Conservation (phyloP, 2,113 vertebrate species). For the Periophthalmodon schlosseri region DNA sequence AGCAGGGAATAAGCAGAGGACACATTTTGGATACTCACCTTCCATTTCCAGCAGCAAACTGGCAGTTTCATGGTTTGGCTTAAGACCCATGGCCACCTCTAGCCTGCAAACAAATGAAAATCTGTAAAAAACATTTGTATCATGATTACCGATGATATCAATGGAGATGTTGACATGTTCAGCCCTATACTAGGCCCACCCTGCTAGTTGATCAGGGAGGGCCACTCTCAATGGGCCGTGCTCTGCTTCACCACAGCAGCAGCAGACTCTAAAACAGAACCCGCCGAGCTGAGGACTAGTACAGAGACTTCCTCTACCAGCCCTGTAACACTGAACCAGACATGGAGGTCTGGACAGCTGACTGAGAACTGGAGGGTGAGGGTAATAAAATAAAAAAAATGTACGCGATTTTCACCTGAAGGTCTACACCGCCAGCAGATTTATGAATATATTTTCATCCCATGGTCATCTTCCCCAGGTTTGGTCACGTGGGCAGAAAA, state of each 20-base stretch:
- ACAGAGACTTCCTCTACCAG: constrained; percentile 72
- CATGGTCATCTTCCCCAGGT: too few relatives aligned
- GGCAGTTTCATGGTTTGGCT: too few relatives aligned
- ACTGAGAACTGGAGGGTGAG: constrained; percentile 66
- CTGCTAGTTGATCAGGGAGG: constrained; percentile 34
- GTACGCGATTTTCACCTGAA: neutral
- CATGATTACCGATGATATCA: too few relatives aligned
- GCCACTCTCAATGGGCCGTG: constrained; percentile 72
- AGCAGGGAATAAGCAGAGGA: neutral
- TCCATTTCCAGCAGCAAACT: neutral
- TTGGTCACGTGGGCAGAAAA: neutral
- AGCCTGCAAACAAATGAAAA: neutral
- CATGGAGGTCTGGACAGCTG: constrained; percentile 69
- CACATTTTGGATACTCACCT: neutral
- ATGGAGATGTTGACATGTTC: constrained; percentile 39
- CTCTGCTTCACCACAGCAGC: constrained; percentile 39
- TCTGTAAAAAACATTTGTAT: neutral
- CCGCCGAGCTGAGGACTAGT: constrained; percentile 21
- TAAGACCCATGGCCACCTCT: neutral
- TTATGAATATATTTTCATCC: neutral
- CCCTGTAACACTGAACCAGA: constrained; percentile 77
- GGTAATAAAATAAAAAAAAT: neutral
- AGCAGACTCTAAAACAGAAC: constrained; percentile 72
- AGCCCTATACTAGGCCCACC: constrained; percentile 69
- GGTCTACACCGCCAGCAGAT: neutral